Evolutionary conservation across 23 tunicate species (phyloP).

Genomic region (Halocynthia roretzi): DNA sequence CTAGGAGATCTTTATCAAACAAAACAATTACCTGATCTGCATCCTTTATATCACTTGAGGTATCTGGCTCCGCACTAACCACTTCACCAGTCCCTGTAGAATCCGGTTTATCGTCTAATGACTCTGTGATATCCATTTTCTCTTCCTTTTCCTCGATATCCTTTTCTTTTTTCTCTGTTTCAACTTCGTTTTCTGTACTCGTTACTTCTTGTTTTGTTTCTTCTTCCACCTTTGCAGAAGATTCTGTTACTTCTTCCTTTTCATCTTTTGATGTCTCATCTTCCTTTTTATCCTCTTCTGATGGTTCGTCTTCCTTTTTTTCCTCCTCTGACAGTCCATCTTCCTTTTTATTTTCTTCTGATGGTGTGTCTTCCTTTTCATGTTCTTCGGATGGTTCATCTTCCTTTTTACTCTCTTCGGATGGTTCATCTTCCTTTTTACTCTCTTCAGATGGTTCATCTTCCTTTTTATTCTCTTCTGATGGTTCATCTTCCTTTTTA

Average conservation of each 20-base stretch:
- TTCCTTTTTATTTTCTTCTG: neutral
- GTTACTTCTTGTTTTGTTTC: neutral
- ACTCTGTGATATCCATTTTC: neutral
- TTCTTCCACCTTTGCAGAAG: neutral
- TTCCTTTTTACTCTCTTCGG: neutral
- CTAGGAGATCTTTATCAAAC: neutral
- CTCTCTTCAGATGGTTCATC: neutral
- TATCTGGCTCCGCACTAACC: slow-evolving; percentile 9
- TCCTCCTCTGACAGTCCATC: neutral
- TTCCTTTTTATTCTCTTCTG: neutral
- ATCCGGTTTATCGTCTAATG: neutral
- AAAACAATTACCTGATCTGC: neutral
- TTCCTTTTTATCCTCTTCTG: slow-evolving; percentile 4
- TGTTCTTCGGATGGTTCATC: neutral
- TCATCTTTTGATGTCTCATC: neutral
- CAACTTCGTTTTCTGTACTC: slow-evolving; percentile 16
- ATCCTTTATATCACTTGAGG: slow-evolving; percentile 4
- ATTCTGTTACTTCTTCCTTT: slow-evolving; percentile 6
- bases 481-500: neutral
- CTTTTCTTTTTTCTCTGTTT: neutral
- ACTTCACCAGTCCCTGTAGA: neutral
- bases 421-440: neutral
- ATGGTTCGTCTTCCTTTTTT: neutral
- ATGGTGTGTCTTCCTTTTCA: neutral
- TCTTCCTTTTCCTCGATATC: slow-evolving; percentile 13